Conservation (phyloP, 2,888 invertebrate genomes). For the Nymphalis polychloros region DNA sequence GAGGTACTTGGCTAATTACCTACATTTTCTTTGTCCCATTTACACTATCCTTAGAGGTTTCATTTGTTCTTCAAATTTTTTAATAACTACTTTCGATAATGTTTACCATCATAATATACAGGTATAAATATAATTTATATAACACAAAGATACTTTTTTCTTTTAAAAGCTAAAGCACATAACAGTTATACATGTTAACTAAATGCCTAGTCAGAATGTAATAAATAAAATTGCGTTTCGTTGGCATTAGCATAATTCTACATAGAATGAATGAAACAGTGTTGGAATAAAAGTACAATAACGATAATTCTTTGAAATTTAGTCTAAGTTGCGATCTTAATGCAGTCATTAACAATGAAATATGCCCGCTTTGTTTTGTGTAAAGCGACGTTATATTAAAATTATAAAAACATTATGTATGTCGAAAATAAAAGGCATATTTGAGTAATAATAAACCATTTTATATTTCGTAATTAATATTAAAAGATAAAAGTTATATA, state of each 20-base stretch:
- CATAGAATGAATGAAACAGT: conserved; percentile 8
- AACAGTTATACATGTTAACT: background rate
- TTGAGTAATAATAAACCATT: too few relatives aligned
- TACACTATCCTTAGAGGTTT: too few relatives aligned
- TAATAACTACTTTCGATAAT: too few relatives aligned
- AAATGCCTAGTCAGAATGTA: too few relatives aligned
- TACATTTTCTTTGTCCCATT: too few relatives aligned
- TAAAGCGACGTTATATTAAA: conserved; percentile 24
- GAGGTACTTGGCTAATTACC: too few relatives aligned
- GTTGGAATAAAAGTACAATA: conserved; percentile 29
- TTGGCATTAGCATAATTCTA: background rate
- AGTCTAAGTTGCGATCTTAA: conserved; percentile 37
- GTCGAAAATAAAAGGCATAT: conserved; percentile 1
- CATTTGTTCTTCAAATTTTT: too few relatives aligned
- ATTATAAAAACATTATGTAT: conserved; percentile 4
- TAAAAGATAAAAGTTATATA: too few relatives aligned
- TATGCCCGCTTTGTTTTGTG: conserved; percentile 33
- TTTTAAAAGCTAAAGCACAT: background rate
- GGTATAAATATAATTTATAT: too few relatives aligned
- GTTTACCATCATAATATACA: too few relatives aligned
- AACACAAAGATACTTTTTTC: too few relatives aligned
- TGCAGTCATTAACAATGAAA: conserved; percentile 37
- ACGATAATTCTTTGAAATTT: conserved; percentile 37
- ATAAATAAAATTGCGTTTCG: background rate
- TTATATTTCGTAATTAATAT: too few relatives aligned